phyloP scores from a whole-genome alignment of 2,797 vertebrate genomes.

The Fratercula arctica region DNA sequence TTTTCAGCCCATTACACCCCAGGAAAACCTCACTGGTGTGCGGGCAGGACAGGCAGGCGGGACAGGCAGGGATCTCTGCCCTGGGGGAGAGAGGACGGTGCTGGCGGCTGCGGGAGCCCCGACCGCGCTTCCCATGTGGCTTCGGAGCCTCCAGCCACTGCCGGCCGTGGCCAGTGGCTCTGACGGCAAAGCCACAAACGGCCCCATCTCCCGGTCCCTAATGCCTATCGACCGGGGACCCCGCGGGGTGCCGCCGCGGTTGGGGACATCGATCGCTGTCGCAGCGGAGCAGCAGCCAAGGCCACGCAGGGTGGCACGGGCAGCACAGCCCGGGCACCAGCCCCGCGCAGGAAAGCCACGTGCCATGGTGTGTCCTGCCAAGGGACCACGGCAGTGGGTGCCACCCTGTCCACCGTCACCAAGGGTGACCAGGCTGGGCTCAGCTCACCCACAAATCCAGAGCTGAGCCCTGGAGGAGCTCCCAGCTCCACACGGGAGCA shows the following conservation, averaged over 20 bases:
- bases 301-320: accelerated
- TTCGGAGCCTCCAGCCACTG: background rate
- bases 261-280: background rate
- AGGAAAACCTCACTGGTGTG: background rate
- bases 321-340: background rate
- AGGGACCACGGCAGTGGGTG: accelerated
- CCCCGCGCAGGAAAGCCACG: accelerated
- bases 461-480: background rate
- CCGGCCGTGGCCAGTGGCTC: background rate
- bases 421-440: accelerated
- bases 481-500: accelerated
- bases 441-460: background rate
- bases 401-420: background rate
- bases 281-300: background rate
- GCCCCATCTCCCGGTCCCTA: background rate
- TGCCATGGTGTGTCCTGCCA: accelerated
- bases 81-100: background rate
- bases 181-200: background rate
- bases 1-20: background rate
- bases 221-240: background rate
- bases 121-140: background rate
- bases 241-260: background rate
- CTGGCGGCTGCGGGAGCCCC: background rate
- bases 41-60: background rate
- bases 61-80: background rate